phyloP scores from a whole-genome alignment of 2,888 invertebrate genomes.

The Lydus trimaculatus region DNA sequence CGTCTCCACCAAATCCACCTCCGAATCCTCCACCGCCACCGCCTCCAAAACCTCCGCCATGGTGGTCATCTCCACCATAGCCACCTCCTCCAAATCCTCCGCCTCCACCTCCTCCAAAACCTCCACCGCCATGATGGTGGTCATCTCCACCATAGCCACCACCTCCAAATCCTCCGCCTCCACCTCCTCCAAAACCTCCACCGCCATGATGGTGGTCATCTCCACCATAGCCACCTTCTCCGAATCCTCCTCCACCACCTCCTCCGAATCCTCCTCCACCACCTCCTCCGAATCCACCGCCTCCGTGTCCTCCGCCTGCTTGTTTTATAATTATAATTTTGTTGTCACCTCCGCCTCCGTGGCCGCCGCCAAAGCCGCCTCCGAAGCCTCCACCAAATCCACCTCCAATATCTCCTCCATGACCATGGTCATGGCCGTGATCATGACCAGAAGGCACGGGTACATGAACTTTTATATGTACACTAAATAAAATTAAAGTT shows the following conservation, averaged over 20 bases:
- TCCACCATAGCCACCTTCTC: background rate
- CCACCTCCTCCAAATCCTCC: background rate
- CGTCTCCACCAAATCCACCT: background rate
- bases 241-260: background rate
- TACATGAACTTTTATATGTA: conserved; percentile 27
- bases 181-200: background rate
- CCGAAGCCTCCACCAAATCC: conserved; percentile 44
- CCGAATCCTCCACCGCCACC: background rate
- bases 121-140: background rate
- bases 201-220: background rate
- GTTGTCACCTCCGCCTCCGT: background rate
- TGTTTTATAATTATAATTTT: background rate
- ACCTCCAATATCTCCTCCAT: conserved; percentile 45
- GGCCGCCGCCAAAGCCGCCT: background rate
- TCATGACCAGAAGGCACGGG: conserved; percentile 31
- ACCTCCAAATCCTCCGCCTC: too few relatives aligned
- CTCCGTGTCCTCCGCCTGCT: background rate
- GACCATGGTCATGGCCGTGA: conserved; percentile 31
- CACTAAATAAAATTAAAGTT: conserved; percentile 15
- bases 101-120: background rate
- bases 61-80: too few relatives aligned
- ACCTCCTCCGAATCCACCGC: background rate
- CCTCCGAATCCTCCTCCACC: background rate
- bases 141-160: background rate
- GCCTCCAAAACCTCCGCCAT: background rate